Base-by-base conservation (phyloP, 2,113 vertebrate species). In the Loxodonta africana region DNA sequence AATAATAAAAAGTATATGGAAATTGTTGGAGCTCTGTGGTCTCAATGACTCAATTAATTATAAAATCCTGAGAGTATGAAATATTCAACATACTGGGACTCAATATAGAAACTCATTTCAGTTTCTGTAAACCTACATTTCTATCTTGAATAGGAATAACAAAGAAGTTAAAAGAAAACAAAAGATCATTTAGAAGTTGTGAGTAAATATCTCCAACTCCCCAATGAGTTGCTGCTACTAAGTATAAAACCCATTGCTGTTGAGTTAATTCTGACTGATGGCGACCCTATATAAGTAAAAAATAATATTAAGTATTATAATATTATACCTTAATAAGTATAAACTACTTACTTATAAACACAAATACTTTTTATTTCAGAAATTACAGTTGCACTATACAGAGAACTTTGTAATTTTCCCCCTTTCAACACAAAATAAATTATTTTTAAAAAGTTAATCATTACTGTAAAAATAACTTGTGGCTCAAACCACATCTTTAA, bases 1-100 rank as follows among this genome's bases (percentile, higher is more conserved):
- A 11, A 86, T 84, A 95, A 95, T 96, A 87, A 93, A 94, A 95
- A 90, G 76, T 87, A 76, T 25, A 90, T 65, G 81, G 69, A 88
- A 96, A 90, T 89, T 25, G 7, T 83, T 96, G 93, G 71, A 94
- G 28, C 30, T 92, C 46, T 57, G 48, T 93, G 41, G 48, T 80
- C 93, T 96, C 57, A 69, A 77, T 83, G 71, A 90, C 21, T 95
- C 69, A 90, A 20, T 91, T 94, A 95, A 88, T 15, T 77, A 95
- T 94, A 69, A 95, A 94, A 87, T 84, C 71, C 63, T 65, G 48
- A 48, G 48, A 80, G 37, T n/a, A 87, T 2, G 76, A 86, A 80
- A 83, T 80, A 91, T 53, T 95, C 74, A 93, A 46, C 23, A 89
- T 82, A 26, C 80, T 83, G 41, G 74, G 60, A 62, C 26, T 93